These are phyloP conservation scores for Maccullochella peelii DNA, from an alignment of 2,113 vertebrate species.

Conservation along the genomic window DNA sequence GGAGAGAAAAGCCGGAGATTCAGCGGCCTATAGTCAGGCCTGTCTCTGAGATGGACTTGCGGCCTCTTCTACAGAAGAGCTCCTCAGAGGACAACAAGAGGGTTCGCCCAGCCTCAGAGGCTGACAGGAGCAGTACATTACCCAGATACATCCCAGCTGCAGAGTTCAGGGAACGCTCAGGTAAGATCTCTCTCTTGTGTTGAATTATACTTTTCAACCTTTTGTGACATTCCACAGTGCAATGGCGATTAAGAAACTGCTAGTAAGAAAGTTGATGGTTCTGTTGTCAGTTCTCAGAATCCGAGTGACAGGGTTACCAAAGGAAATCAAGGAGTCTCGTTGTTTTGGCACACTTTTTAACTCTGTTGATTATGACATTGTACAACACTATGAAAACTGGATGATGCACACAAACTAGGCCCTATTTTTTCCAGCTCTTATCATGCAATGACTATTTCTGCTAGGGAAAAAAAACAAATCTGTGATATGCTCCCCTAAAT, in stretches of 20 bases:
- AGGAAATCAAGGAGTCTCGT: background rate
- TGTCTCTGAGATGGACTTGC: slow-evolving; percentile 72
- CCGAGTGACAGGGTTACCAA: background rate
- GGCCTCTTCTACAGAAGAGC: slow-evolving; percentile 66
- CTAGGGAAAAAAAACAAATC: background rate
- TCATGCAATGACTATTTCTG: background rate
- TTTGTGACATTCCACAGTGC: background rate
- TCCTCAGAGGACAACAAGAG: slow-evolving; percentile 73
- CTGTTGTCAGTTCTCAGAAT: background rate
- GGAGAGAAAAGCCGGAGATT: slow-evolving; percentile 53
- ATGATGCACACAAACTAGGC: background rate
- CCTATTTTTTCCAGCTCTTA: background rate
- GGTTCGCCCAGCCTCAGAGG: slow-evolving; percentile 79
- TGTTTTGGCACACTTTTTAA: background rate
- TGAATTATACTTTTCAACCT: background rate
- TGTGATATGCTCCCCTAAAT: no score
- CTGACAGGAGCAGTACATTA: slow-evolving; percentile 77
- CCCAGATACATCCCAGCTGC: slow-evolving; percentile 76
- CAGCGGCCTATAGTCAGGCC: slow-evolving; percentile 55
- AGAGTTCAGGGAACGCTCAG: slow-evolving; percentile 82
- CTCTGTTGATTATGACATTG: background rate
- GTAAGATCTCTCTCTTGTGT: slow-evolving; percentile 50
- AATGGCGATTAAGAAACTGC: background rate
- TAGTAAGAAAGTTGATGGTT: background rate
- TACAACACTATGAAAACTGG: background rate